A percentile compares a stretch with the other conserved stretches of the same genome.
Evolutionary conservation across 2,888 invertebrate species (phyloP).

Genomic region (Caenorhabditis virilis): DNA sequence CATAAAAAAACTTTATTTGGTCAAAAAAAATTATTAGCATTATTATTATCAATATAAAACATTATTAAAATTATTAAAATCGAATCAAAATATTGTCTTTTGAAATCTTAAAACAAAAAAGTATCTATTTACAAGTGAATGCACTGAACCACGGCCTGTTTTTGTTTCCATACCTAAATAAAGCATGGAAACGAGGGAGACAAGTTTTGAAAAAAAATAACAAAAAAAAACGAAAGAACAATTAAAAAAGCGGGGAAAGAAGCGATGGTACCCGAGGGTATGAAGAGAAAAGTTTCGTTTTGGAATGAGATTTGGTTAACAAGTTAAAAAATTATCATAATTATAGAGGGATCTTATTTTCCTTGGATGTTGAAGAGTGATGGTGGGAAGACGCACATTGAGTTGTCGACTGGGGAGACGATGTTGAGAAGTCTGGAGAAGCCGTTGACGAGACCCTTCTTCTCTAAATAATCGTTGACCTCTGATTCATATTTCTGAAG

Average conservation of each 20-base stretch:
- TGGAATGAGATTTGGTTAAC: slow-evolving; percentile 2
- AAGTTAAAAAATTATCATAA: slow-evolving; percentile 4
- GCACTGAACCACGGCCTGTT: slow-evolving; percentile 49
- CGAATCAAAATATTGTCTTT: no score
- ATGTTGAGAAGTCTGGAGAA: slow-evolving; percentile 67
- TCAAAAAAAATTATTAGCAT: no score
- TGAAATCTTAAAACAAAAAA: no score
- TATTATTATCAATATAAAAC: no score
- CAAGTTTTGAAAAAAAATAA: background rate
- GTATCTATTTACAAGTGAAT: slow-evolving; percentile 39
- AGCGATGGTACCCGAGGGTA: slow-evolving; percentile 27
- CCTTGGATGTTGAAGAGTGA: slow-evolving; percentile 66
- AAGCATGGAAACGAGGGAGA: no score
- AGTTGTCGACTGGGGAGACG: slow-evolving; percentile 67
- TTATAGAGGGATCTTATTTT: slow-evolving; percentile 18
- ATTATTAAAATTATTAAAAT: no score
- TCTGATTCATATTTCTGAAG: slow-evolving; percentile 60
- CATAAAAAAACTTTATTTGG: no score
- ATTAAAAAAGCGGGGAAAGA: slow-evolving; percentile 10
- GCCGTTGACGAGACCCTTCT: slow-evolving; percentile 66
- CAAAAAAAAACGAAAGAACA: background rate
- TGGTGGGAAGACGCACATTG: slow-evolving; percentile 68
- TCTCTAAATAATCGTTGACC: slow-evolving; percentile 62
- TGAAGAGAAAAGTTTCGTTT: slow-evolving; percentile 12
- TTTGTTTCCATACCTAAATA: no score